These are phyloP conservation scores for Perognathus longimembris DNA, from an alignment of 2,113 vertebrate genomes.

Conservation along the genomic window DNA sequence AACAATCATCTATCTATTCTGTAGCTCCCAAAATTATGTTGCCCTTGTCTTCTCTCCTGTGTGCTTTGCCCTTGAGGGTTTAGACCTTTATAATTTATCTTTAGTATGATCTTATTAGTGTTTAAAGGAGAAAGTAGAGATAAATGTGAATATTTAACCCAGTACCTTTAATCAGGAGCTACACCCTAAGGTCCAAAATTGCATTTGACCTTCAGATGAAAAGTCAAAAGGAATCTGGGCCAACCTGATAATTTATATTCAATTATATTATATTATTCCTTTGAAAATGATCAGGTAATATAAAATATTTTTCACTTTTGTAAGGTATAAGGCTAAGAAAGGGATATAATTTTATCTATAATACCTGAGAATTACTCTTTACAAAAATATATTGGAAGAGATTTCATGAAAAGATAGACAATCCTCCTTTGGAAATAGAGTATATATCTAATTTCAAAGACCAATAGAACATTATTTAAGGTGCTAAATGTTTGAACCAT, in stretches of 20 bases:
- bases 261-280: background rate
- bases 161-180: conserved; percentile 11
- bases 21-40: conserved; percentile 39
- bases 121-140: conserved; percentile 23
- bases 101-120: conserved; percentile 6
- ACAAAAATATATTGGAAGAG: background rate
- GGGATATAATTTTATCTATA: background rate
- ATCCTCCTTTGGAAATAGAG: conserved; percentile 29
- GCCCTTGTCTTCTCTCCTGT: background rate
- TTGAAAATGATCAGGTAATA: background rate
- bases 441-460: conserved; percentile 63
- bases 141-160: background rate
- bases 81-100: conserved; percentile 6
- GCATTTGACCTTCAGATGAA: background rate
- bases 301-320: conserved; percentile 31
- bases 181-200: background rate
- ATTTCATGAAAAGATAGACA: background rate
- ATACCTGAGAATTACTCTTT: background rate
- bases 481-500: conserved; percentile 57
- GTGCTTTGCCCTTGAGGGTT: conserved; percentile 25
- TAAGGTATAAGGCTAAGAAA: background rate
- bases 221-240: background rate
- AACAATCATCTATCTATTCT: background rate
- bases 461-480: conserved; percentile 64
- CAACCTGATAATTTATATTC: background rate